phyloP scores from a whole-genome alignment of 1,140 invertebrate genomes.

The Orussus abietinus region DNA sequence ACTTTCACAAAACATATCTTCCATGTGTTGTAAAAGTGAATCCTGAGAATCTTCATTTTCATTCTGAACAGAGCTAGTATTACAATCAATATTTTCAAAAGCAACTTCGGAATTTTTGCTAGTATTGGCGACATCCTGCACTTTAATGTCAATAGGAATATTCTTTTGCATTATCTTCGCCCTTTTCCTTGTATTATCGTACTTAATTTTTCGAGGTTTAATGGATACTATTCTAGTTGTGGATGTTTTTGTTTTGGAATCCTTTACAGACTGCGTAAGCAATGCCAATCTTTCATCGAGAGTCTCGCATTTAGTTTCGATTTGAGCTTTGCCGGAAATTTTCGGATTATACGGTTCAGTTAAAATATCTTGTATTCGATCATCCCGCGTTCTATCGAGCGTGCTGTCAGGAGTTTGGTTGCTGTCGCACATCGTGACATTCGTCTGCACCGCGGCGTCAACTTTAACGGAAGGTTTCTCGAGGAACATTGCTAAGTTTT shows the following conservation, averaged over 20 bases:
- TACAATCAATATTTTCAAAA: not conserved
- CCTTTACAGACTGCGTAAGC: not conserved
- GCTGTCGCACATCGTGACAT: not conserved
- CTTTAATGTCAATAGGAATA: not conserved
- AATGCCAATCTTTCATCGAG: not conserved
- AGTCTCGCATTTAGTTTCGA: not conserved
- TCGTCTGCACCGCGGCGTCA: conserved; percentile 31
- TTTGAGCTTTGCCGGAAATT: conserved; percentile 14
- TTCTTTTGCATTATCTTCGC: not conserved
- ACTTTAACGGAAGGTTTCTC: conserved; percentile 21
- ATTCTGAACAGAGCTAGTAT: conserved; percentile 5
- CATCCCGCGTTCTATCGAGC: not conserved
- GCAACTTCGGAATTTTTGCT: conserved; percentile 1
- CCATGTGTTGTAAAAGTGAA: conserved; percentile 36
- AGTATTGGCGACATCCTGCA: conserved; percentile 9
- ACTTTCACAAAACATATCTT: conserved; percentile 44
- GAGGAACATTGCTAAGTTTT: conserved; percentile 30
- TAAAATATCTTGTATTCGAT: conserved; percentile 3
- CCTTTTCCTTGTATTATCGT: conserved; percentile 5
- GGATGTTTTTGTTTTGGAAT: conserved; percentile 5
- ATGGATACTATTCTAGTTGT: conserved; percentile 11
- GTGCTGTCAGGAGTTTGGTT: conserved; percentile 4
- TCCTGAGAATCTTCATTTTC: conserved; percentile 33
- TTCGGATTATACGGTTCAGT: conserved; percentile 8
- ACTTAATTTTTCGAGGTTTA: conserved; percentile 1